These are phyloP conservation scores for Ptyas mucosa DNA, from an alignment of 2,113 vertebrate species.

Conservation along the genomic window DNA sequence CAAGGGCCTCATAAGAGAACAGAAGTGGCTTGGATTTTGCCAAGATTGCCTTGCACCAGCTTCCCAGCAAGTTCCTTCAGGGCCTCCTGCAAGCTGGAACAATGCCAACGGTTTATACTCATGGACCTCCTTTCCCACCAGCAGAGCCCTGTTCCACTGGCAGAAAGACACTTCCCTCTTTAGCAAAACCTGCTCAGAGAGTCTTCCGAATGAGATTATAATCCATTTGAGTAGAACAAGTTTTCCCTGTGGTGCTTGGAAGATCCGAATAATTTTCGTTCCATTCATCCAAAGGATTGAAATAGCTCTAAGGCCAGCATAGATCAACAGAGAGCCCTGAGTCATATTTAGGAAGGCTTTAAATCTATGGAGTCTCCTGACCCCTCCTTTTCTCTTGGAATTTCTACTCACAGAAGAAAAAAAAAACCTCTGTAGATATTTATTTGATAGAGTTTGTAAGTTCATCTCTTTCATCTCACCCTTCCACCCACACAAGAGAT, in stretches of 20 bases:
- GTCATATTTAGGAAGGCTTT: not conserved
- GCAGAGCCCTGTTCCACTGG: not conserved
- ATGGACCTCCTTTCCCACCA: not conserved
- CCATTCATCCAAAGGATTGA: not conserved
- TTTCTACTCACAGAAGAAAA: not conserved
- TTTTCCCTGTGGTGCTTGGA: not conserved
- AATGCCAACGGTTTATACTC: not conserved
- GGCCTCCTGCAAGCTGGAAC: not conserved
- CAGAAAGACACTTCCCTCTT: not conserved
- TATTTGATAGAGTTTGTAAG: not conserved
- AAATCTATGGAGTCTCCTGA: not conserved
- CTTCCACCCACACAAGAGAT: not conserved
- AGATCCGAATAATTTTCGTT: not conserved
- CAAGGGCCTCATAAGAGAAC: not conserved
- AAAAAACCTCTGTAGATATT: not conserved
- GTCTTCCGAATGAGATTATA: not conserved
- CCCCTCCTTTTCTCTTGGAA: not conserved
- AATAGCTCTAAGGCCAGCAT: not conserved
- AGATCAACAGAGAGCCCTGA: not conserved
- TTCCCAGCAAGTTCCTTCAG: not conserved
- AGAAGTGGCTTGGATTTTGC: not conserved
- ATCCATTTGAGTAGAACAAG: not conserved
- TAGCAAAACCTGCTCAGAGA: not conserved
- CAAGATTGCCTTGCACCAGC: not conserved
- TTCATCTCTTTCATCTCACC: not conserved